These are phyloP conservation scores for Prunella fulvescens DNA, from an alignment of 2,113 vertebrate genomes.

Conservation along the genomic window DNA sequence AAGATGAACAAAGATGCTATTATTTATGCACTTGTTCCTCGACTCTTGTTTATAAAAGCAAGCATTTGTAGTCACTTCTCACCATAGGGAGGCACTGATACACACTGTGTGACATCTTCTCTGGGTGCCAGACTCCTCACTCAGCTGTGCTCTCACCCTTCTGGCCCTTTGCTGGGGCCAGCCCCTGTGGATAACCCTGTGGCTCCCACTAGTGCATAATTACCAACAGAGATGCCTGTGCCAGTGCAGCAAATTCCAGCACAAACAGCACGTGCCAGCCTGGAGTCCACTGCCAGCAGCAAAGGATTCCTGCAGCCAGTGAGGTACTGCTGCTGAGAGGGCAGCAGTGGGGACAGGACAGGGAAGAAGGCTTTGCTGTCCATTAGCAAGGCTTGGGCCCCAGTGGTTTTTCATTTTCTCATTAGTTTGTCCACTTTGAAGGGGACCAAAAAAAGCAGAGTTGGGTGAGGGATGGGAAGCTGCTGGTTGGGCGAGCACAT, in stretches of 20 bases:
- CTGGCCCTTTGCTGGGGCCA: neutral
- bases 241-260: neutral
- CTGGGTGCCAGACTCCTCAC: neutral
- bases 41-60: neutral
- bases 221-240: neutral
- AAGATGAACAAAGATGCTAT: neutral
- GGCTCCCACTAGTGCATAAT: neutral
- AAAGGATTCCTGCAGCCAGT: neutral
- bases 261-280: neutral
- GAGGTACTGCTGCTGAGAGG: neutral
- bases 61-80: neutral
- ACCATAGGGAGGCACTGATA: neutral
- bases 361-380: neutral
- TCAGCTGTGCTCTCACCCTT: neutral
- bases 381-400: fast-evolving
- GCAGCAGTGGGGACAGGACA: neutral
- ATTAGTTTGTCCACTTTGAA: neutral
- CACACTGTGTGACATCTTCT: neutral
- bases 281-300: neutral
- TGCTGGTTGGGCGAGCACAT: neutral
- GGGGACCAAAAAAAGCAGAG: neutral
- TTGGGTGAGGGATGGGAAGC: neutral
- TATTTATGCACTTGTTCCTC: neutral
- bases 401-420: neutral
- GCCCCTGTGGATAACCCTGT: neutral